Conservation (phyloP, 1,140 invertebrate genomes). For the Octopus sinensis region DNA sequence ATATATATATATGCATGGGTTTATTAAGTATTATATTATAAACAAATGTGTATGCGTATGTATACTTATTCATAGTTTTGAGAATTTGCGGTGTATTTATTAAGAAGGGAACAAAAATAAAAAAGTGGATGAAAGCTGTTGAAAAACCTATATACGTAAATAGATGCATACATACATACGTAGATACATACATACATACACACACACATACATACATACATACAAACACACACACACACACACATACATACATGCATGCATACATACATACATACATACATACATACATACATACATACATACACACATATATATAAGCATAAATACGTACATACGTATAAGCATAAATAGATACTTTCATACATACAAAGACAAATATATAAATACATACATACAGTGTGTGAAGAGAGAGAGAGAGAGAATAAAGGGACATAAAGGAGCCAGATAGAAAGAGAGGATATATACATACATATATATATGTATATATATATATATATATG, state of each 20-base stretch:
- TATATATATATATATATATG: not conserved
- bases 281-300: not conserved
- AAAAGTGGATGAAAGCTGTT: too few relatives aligned
- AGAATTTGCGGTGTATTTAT: too few relatives aligned
- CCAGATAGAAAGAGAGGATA: too few relatives aligned
- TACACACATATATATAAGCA: not conserved
- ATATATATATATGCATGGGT: not conserved
- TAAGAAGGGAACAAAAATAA: too few relatives aligned
- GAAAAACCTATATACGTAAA: not conserved
- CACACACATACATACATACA: not conserved
- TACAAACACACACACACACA: not conserved
- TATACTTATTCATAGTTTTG: not conserved
- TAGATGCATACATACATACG: not conserved
- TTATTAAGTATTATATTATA: not conserved
- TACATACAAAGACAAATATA: not conserved
- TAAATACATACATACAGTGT: not conserved
- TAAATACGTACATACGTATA: not conserved
- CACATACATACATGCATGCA: not conserved
- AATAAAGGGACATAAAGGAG: too few relatives aligned
- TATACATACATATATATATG: not conserved
- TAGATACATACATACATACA: not conserved
- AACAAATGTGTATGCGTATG: not conserved
- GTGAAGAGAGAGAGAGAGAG: too few relatives aligned
- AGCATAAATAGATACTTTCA: not conserved
- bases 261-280: not conserved